Percentiles rank a stretch among this genome's conserved stretches.
Evolutionary conservation across 1,140 invertebrate genomes (phyloP).

Genomic region (Heliconius congener): DNA sequence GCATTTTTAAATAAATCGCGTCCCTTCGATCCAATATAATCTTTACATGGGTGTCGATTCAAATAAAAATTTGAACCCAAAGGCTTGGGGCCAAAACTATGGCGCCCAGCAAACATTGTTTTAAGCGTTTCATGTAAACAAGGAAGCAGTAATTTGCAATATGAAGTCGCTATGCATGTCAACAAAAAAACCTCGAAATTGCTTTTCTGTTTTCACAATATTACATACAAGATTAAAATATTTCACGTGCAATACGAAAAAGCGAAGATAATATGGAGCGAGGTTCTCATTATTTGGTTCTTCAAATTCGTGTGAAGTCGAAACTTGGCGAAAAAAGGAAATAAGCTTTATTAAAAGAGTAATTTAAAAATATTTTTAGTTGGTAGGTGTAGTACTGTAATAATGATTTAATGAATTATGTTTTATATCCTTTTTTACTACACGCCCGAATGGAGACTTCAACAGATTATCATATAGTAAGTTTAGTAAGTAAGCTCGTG

Average conservation of each 20-base stretch:
- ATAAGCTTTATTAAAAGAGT: too few species aligned
- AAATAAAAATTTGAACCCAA: too few species aligned
- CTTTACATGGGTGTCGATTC: too few species aligned
- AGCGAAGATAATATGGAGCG: constrained; percentile 13
- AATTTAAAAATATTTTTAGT: too few species aligned
- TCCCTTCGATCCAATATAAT: too few species aligned
- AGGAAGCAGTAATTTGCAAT: background rate
- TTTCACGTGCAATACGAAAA: constrained; percentile 20
- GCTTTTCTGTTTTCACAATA: constrained; percentile 5
- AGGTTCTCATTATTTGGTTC: constrained; percentile 22
- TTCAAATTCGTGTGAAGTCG: constrained; percentile 14
- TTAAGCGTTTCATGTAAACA: background rate
- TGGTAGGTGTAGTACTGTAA: too few species aligned
- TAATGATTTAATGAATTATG: background rate
- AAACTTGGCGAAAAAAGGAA: background rate
- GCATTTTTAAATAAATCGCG: too few species aligned
- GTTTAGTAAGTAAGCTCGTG: too few species aligned
- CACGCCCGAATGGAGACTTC: too few species aligned
- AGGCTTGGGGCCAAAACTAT: too few species aligned
- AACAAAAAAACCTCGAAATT: constrained; percentile 2
- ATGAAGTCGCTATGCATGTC: background rate
- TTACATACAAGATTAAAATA: constrained; percentile 20
- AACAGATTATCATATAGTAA: too few species aligned
- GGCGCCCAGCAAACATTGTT: background rate
- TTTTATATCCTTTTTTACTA: background rate